phyloP scores from a whole-genome alignment of 2,888 invertebrate species.

The Drymonia ruficornis region DNA sequence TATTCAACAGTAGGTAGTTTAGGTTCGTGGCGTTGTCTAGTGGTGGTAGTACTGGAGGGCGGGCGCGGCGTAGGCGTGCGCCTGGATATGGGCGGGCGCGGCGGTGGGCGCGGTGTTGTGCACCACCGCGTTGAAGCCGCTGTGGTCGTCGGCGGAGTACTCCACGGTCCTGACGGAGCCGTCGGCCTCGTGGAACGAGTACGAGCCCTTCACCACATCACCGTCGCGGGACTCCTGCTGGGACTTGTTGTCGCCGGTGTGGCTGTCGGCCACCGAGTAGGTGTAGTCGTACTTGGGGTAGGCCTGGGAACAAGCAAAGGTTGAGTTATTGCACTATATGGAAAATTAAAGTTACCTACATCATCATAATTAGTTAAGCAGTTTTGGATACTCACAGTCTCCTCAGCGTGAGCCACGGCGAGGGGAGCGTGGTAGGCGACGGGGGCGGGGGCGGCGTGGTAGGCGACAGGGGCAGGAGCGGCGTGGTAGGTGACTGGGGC shows the following conservation, averaged over 20 bases:
- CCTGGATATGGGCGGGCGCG: slow-evolving; percentile 41
- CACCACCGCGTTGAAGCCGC: slow-evolving; percentile 67
- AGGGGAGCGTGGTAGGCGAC: no score
- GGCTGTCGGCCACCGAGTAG: slow-evolving; percentile 79
- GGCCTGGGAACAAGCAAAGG: slow-evolving; percentile 47
- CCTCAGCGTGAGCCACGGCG: slow-evolving; percentile 39
- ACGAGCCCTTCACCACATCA: slow-evolving; percentile 77
- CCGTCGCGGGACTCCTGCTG: slow-evolving; percentile 78
- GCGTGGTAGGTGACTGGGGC: slow-evolving; percentile 42
- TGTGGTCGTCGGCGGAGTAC: slow-evolving; percentile 77
- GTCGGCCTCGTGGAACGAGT: slow-evolving; percentile 78
- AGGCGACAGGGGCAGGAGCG: slow-evolving; percentile 34
- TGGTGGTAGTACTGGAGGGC: slow-evolving; percentile 26
- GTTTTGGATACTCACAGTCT: slow-evolving; percentile 42
- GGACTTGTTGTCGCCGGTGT: slow-evolving; percentile 79
- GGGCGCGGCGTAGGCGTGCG: slow-evolving; percentile 30
- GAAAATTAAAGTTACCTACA: neutral
- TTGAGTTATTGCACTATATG: neutral
- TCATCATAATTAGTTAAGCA: neutral
- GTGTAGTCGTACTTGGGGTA: slow-evolving; percentile 80
- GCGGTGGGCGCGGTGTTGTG: slow-evolving; percentile 56
- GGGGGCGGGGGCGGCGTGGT: no score
- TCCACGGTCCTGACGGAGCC: slow-evolving; percentile 78
- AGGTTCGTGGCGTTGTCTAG: no score
- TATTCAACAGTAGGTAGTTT: slow-evolving; percentile 27